phyloP scores from a whole-genome alignment of 2,113 vertebrate species.

The Neolamprologus brichardi region DNA sequence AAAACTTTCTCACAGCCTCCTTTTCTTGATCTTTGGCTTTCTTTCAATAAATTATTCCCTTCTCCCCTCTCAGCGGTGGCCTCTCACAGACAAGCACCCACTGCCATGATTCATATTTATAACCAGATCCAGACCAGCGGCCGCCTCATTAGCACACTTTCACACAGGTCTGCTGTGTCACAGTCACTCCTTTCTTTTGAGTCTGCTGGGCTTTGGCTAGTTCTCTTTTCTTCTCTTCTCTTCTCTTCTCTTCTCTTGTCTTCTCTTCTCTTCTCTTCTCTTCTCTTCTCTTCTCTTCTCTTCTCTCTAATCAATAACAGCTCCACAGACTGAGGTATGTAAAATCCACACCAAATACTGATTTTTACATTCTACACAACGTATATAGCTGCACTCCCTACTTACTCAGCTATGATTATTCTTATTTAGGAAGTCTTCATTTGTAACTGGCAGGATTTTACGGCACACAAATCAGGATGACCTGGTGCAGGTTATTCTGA shows the following conservation, averaged over 20 bases:
- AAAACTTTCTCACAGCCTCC: background rate
- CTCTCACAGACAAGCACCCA: background rate
- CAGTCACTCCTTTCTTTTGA: background rate
- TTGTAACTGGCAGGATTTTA: background rate
- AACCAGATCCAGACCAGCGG: constrained; percentile 39
- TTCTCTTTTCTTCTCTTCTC: background rate
- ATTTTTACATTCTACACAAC: background rate
- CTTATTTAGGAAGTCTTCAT: background rate
- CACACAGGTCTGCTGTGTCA: constrained; percentile 20
- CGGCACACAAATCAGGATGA: background rate
- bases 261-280: background rate
- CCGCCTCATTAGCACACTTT: constrained; percentile 24
- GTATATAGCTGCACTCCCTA: fast-evolving
- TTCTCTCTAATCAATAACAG: background rate
- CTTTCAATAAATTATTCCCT: background rate
- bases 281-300: background rate
- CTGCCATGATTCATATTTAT: constrained; percentile 46
- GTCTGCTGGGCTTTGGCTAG: background rate
- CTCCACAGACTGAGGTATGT: background rate
- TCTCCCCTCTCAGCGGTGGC: background rate
- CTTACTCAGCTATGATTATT: background rate
- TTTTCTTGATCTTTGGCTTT: background rate
- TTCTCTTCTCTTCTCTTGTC: background rate
- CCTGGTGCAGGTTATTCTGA: background rate
- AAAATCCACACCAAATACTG: background rate